Conservation (phyloP, 2,113 vertebrate species). For the Sceloporus tristichus region DNA sequence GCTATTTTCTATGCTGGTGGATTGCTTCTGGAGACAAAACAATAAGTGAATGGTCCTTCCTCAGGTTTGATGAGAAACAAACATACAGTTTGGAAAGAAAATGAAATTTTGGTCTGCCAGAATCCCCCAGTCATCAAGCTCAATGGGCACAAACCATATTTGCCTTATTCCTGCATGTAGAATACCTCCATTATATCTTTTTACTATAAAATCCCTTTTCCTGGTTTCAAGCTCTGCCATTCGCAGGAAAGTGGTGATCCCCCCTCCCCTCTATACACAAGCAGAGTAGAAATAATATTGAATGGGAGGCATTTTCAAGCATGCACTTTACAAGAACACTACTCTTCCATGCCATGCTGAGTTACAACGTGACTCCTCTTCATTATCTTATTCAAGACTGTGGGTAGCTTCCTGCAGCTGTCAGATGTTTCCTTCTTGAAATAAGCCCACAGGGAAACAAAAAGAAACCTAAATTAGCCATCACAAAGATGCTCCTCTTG, state of each 20-base stretch:
- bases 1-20: neutral
- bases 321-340: neutral
- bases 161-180: neutral
- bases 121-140: neutral
- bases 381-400: constrained; percentile 30
- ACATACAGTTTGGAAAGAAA: neutral
- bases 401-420: constrained; percentile 39
- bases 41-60: too few species aligned
- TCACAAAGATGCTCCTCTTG: constrained; percentile 15
- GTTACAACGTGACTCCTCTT: constrained; percentile 44
- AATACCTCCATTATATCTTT: neutral
- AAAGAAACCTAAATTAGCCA: constrained; percentile 35
- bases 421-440: constrained; percentile 32
- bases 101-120: neutral
- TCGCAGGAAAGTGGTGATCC: neutral
- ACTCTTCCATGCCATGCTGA: neutral
- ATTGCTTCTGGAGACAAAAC: neutral
- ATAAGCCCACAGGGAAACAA: constrained; percentile 43
- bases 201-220: neutral
- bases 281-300: constrained; percentile 5
- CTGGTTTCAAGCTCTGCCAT: neutral
- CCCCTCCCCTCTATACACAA: neutral
- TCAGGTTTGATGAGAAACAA: neutral
- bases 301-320: constrained; percentile 28
- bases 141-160: neutral